A percentile compares a stretch with the other conserved stretches of the same genome.
phyloP scores from a whole-genome alignment of 2,888 invertebrate genomes.

The Athalia circularis region DNA sequence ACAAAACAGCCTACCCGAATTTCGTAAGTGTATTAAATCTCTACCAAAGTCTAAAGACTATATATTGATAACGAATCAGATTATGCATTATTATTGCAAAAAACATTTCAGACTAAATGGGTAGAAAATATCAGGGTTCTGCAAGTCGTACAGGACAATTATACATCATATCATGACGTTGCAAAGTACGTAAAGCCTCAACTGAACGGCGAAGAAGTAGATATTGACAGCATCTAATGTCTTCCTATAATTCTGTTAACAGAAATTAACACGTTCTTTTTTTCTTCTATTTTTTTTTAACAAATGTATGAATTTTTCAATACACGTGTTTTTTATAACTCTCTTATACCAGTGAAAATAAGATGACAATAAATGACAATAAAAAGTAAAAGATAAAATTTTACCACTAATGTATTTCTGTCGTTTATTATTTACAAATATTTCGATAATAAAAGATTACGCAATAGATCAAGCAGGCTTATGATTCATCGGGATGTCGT shows the following conservation, averaged over 20 bases:
- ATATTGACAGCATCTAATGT: constrained; percentile 55
- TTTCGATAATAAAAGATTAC: constrained; percentile 5
- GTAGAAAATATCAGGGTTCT: constrained; percentile 66
- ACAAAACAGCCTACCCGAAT: constrained; percentile 61
- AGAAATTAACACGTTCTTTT: too few species aligned
- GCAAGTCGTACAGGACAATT: constrained; percentile 59
- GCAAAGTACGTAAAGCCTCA: constrained; percentile 58
- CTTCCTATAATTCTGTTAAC: not conserved
- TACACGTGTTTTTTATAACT: not conserved
- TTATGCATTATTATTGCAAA: not conserved
- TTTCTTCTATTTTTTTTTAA: too few species aligned
- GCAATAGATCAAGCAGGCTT: not conserved
- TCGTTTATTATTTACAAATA: constrained; percentile 37
- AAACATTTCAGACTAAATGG: constrained; percentile 68
- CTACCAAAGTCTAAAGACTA: too few species aligned
- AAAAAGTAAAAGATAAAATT: constrained; percentile 16
- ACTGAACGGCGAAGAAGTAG: constrained; percentile 49
- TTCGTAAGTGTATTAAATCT: constrained; percentile 59
- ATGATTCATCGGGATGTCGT: too few species aligned
- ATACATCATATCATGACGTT: constrained; percentile 57
- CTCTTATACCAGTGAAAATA: not conserved
- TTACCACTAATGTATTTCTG: not conserved
- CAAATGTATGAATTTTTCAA: too few species aligned
- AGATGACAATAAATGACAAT: constrained; percentile 14
- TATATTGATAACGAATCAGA: not conserved